Conservation (phyloP, 2,113 vertebrate species). For the Saguinus imperator region DNA sequence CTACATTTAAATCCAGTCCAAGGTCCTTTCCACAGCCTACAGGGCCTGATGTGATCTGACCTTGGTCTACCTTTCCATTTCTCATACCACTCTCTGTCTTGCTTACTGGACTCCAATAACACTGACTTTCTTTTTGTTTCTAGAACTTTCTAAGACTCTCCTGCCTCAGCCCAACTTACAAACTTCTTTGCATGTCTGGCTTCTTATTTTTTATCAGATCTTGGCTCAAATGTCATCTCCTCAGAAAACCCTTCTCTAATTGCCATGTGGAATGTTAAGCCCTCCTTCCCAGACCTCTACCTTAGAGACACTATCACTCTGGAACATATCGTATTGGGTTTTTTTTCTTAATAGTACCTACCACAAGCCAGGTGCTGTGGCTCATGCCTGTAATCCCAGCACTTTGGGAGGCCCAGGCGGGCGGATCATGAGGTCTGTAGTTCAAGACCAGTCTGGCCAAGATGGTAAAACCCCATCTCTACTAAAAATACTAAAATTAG, state of each 20-base stretch:
- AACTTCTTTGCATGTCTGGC: not conserved
- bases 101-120: not conserved
- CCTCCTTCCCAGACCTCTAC: not conserved
- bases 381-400: too few species aligned
- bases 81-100: not conserved
- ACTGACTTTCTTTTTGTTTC: not conserved
- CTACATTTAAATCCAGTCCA: not conserved
- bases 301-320: not conserved
- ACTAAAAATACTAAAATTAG: too few species aligned
- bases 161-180: not conserved
- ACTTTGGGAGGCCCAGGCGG: too few species aligned
- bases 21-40: not conserved
- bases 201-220: not conserved
- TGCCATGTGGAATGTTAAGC: not conserved
- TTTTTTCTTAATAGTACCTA: not conserved
- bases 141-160: conserved; percentile 31
- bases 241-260: not conserved
- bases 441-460: too few species aligned
- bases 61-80: not conserved
- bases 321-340: not conserved
- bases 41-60: not conserved
- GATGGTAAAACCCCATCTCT: too few species aligned
- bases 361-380: too few species aligned
- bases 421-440: too few species aligned
- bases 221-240: not conserved